These are phyloP conservation scores for Glaucidium brasilianum DNA, from an alignment of 2,113 vertebrate species.

Conservation along the genomic window DNA sequence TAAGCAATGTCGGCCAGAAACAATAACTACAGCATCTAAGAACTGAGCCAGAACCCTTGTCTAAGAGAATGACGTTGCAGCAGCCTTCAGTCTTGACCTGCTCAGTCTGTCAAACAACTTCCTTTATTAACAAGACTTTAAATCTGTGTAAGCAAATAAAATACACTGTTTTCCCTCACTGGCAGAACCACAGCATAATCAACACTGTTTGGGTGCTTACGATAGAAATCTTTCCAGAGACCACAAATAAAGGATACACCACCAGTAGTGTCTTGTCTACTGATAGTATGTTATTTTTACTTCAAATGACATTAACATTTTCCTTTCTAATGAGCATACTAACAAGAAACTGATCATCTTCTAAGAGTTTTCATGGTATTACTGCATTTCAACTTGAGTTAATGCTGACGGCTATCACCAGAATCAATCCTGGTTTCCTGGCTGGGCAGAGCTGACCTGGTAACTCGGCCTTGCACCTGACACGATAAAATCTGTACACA, in stretches of 20 bases:
- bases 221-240: constrained; percentile 2
- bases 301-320: not conserved
- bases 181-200: not conserved
- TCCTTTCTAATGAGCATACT: not conserved
- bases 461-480: not conserved
- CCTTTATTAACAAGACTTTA: not conserved
- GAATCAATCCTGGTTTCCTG: not conserved
- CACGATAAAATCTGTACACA: not conserved
- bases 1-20: not conserved
- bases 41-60: not conserved
- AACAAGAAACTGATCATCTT: not conserved
- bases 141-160: not conserved
- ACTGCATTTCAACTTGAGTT: not conserved
- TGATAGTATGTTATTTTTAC: not conserved
- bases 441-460: not conserved
- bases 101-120: not conserved
- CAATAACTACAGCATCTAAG: not conserved
- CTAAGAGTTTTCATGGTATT: not conserved
- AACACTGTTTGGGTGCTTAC: not conserved
- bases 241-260: constrained; percentile 6
- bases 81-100: not conserved
- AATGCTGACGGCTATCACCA: not conserved
- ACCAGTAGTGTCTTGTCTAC: not conserved
- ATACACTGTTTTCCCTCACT: not conserved
- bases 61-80: not conserved